Base-by-base conservation (phyloP, 2,888 invertebrate species). In the Heteromurus nitidus region DNA sequence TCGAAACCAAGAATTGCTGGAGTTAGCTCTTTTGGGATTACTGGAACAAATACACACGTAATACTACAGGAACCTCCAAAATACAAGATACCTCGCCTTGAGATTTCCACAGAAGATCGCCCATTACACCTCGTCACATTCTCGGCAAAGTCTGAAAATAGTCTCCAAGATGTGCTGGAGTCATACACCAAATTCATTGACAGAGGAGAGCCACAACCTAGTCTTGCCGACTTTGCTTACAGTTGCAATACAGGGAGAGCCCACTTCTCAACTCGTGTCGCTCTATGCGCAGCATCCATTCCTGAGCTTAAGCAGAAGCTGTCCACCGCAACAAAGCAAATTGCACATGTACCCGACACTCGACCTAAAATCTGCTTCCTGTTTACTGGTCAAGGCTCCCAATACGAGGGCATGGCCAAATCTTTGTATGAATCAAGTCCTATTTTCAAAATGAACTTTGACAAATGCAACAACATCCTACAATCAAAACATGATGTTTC, bases 331-430 rank as follows among this genome's bases (percentile, higher is more conserved):
- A 22, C 55, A 20, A 53, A 53, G 13, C 47, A 26, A 18, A 16
- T 28, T 7, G 3, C n/a, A 2, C 3, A 20, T 22, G 7, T 55
- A 3, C 3, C 22, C 2, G 55, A 20, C 7, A 5, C 3, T n/a
- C 47, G 47, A 3, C 47, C 55, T 2, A n/a, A 74, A 18, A 69
- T 82, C 16, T 82, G 82, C 64, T 82, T 82, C 44, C 74, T 82
- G 0, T 82, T 82, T 30, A 82, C 82, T 1, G 82, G 82, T n/a
- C 82, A 82, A 74, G 82, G 82, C 2, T 74, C 81, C 1, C 82
- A 80, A 22, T 76, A 77, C 24, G 9, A 24, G 0, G 83, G 80
- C 3, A 83, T 83, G 83, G 83, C 73, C 0, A 81, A 77, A 28
- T 13, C 20, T 0, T 50, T 83, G 0, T 81, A 83, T 47, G 73